Base-by-base conservation (phyloP, 2,797 vertebrate genomes). In the Sebastes taczanowskii region DNA sequence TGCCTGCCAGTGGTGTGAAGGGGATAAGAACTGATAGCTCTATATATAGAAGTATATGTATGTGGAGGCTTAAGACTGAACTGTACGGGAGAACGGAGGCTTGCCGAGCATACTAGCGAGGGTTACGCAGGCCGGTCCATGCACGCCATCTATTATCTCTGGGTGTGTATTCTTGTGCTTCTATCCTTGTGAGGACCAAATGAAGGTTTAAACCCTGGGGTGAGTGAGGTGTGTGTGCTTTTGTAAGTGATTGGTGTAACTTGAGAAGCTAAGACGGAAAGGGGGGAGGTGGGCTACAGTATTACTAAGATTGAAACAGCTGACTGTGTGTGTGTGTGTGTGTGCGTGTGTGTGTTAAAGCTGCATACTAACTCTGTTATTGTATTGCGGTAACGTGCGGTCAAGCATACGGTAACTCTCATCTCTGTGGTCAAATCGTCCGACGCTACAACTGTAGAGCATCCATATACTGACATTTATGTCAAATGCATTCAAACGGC, bases 41-140 rank as follows among this genome's bases (percentile, higher is more conserved):
- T 94, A 94, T 92, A 92, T 93, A 93, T 94, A 94, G 91, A 92
- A 72, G 59, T 90, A 84, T 88, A 91, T 91, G 78, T 92, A 91
- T 81, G 85, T 89, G 84, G 66, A 83, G 81, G 84, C 85, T 91
- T 82, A 84, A 29, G 82, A 81, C 38, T 38, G 72, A 74, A 56
- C 71, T 52, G 59, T 32, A 69, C 75, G 78, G 76, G 65, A 78
- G 77, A 82, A 79, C 4, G 62, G 77, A 81, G 74, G 72, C 53
- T 78, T 16, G 66, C 56, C 4, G 20, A 22, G 79, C 70, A 78
- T 80, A 79, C 78, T 77, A 83, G 91, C 59, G 5, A 78, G 63
- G 77, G 71, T 30, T 63, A 27, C 38, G 16, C 14, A 59, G 56
- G 42, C 64, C 14, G 42, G 14, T 35, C 35, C 25, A 16, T 64